Evolutionary conservation across 2,888 invertebrate genomes (phyloP), one percentile per base, ranked within the genome.

Genomic region (Ctena decussata): DNA sequence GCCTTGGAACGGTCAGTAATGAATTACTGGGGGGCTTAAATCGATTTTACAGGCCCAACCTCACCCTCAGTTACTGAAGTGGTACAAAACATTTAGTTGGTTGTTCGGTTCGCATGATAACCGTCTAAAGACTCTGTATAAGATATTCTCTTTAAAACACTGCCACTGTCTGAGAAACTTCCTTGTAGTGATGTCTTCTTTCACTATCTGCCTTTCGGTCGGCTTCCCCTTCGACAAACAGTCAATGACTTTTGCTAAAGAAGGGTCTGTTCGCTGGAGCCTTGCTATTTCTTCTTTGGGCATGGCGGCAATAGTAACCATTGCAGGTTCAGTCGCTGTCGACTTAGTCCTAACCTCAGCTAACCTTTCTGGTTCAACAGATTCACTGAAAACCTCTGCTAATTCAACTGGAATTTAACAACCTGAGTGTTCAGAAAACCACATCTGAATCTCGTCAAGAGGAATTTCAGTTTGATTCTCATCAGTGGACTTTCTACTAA

Each of bases 401-500:
- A 46, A 46, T 18, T 46, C 49, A 46, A 15, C 49, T 46, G 49
- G 49, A 46, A 46, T 18, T 46, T 18, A 15, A 18, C 15, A 15
- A 46, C 15, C 15, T 46, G 49, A 46, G 15, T 15, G 15, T 15
- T 46, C 18, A 46, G 15, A n/a, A n/a, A n/a, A n/a, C n/a, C n/a
- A n/a, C n/a, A n/a, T n/a, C n/a, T n/a, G n/a, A n/a, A n/a, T 39
- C 30, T 11, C n/a, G 12, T 12, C 32, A 8, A 24, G 35, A 27
- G n/a, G 15, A 0, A 30, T 18, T 46, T 15, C 49, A 24, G 39
- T 6, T 3, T 30, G 8, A 8, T 11, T 24, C 35, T 11, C 49
- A 35, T 77, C 32, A n/a, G n/a, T 15, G 1, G 8, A 32, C 27
- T 82, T 69, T n/a, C 86, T 76, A 75, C 76, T 84, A 3, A 86